Base-by-base conservation (phyloP, 2,888 invertebrate genomes). In the Agrilus cyanescens region DNA sequence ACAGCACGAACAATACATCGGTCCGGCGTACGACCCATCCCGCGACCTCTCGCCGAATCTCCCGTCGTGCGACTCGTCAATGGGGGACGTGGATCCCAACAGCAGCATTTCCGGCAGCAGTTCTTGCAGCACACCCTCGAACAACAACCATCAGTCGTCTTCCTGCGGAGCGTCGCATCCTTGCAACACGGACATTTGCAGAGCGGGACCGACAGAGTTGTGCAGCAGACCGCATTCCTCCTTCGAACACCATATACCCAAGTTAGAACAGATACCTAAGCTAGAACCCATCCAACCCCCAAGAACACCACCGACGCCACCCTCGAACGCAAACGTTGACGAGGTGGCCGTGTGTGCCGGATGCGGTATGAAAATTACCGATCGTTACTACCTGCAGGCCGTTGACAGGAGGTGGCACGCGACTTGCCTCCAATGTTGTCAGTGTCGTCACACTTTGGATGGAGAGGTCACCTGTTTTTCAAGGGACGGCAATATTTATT, bases 401-500 rank as follows among this genome's bases (percentile, higher is more conserved):
- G 83, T 91, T 51, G 93, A 93, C 68, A 78, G 88, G 59, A 79
- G 87, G 66, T 95, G 94, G 94, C 94, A 95, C 66, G 84, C 85
- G 37, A 78, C 85, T 45, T 95, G 94, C 63, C 74, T 95, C 30
- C 81, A 87, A 62, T 95, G 94, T 69, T 85, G 82, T 62, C 86
- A 90, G 65, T 95, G 95, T 69, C 79, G 86, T 59, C 80, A 84
- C 69, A 82, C 86, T 4, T 74, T 95, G 53, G 94, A 94, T 66
- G 82, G 88, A 2, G 90, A 94, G 65, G 80, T 85, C 62, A 84
- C 93, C 53, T 95, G 94, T 69, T 95, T 91, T 67, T 84, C 89
- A 51, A 76, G 89, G 53, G 90, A 93, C 65, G 90, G 89, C 57
- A 85, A 85, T 64, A 93, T 94, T 59, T 94, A 89, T 71, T 95